These are phyloP conservation scores for Diplosoma virens DNA, from an alignment of 23 tunicate species.

Conservation along the genomic window DNA sequence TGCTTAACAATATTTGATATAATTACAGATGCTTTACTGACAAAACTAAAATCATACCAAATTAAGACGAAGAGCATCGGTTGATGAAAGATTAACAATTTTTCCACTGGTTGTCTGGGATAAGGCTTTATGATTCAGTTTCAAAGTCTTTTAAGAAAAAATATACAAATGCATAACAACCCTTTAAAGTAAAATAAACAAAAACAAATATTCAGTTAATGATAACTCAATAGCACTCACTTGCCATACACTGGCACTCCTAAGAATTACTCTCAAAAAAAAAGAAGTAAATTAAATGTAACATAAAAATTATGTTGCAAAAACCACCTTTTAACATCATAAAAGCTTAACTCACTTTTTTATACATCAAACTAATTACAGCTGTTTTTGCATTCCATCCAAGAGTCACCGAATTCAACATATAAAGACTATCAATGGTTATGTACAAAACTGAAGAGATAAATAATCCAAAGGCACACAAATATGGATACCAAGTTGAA, in stretches of 20 bases:
- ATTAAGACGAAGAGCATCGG: constrained; percentile 84
- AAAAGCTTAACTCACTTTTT: constrained; percentile 78
- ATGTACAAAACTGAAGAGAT: background rate
- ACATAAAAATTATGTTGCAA: too few species aligned
- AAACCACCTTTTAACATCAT: too few species aligned
- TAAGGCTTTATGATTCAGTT: constrained; percentile 59
- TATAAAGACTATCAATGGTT: constrained; percentile 4
- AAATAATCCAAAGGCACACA: constrained; percentile 41
- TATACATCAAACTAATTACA: constrained; percentile 72
- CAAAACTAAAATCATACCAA: too few species aligned
- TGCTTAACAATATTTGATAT: too few species aligned
- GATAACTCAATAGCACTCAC: too few species aligned
- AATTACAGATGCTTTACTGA: too few species aligned
- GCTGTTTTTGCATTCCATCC: constrained; percentile 83
- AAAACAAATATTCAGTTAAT: too few species aligned
- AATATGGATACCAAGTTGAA: constrained; percentile 25
- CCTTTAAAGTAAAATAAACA: too few species aligned
- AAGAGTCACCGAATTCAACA: constrained; percentile 5
- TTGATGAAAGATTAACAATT: constrained; percentile 78
- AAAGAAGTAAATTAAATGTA: too few species aligned
- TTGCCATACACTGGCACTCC: too few species aligned
- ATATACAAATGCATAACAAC: too few species aligned
- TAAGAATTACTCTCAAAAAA: too few species aligned
- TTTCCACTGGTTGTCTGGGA: constrained; percentile 63
- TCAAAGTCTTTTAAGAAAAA: constrained; percentile 47